Percentiles rank a stretch among this genome's conserved stretches.
Evolutionary conservation across 2,888 invertebrate genomes (phyloP).

Genomic region (Epinotia ramella): DNA sequence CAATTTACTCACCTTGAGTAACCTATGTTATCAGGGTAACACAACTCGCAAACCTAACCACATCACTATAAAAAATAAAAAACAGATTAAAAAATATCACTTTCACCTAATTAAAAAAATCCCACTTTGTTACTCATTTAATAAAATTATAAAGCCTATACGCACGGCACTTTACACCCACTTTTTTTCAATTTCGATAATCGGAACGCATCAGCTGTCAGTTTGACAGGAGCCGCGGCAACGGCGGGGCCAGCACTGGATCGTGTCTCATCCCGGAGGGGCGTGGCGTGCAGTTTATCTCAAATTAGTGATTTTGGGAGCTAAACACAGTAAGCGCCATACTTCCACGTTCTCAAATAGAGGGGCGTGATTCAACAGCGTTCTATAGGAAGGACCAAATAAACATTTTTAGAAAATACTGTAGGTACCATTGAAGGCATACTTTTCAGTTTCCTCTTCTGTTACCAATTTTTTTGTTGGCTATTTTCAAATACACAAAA

Average conservation of each 20-base stretch:
- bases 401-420: too few species aligned
- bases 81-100: too few species aligned
- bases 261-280: background rate
- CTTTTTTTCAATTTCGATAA: constrained; percentile 7
- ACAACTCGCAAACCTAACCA: constrained; percentile 4
- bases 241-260: constrained; percentile 2
- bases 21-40: background rate
- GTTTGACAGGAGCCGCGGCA: constrained; percentile 16
- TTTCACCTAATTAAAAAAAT: too few species aligned
- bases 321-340: background rate
- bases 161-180: background rate
- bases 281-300: constrained; percentile 5
- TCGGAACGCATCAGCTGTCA: constrained; percentile 1
- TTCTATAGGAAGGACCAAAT: too few species aligned
- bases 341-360: background rate
- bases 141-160: background rate
- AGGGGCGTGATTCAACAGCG: background rate
- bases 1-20: background rate
- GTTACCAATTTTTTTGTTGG: too few species aligned
- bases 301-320: background rate
- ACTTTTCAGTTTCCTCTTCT: too few species aligned
- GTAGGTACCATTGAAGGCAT: too few species aligned
- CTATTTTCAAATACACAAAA: too few species aligned
- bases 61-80: constrained; percentile 10
- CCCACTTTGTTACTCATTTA: too few species aligned